These are phyloP conservation scores for Microtus agrestis DNA, from an alignment of 2,797 vertebrate genomes.

Conservation along the genomic window DNA sequence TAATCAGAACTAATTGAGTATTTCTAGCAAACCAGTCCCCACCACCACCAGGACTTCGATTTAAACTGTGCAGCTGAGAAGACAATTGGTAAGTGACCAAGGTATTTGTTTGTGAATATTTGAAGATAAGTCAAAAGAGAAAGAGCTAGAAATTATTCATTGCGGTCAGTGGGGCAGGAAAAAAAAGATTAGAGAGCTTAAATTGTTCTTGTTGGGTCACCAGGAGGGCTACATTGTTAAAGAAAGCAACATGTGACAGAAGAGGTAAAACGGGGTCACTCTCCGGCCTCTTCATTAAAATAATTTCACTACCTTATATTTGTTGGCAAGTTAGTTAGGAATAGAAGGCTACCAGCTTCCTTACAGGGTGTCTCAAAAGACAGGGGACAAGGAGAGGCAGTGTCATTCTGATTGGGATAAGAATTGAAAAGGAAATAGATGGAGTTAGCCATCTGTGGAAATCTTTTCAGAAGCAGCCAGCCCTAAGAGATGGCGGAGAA, in stretches of 20 bases:
- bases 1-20: slow-evolving; percentile 65
- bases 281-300: slow-evolving; percentile 66
- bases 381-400: slow-evolving; percentile 70
- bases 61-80: slow-evolving; percentile 63
- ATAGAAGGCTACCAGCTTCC: slow-evolving; percentile 46
- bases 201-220: slow-evolving; percentile 58
- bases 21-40: slow-evolving; percentile 54
- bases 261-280: slow-evolving; percentile 61
- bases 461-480: slow-evolving; percentile 79
- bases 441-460: slow-evolving; percentile 80
- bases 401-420: slow-evolving; percentile 72
- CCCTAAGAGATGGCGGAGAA: slow-evolving; percentile 74
- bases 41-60: slow-evolving; percentile 19
- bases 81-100: slow-evolving; percentile 59
- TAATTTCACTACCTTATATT: slow-evolving; percentile 52
- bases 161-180: slow-evolving; percentile 68
- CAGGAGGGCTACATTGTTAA: slow-evolving; percentile 41
- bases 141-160: slow-evolving; percentile 72
- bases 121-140: slow-evolving; percentile 62
- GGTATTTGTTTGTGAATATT: slow-evolving; percentile 72
- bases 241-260: slow-evolving; percentile 62
- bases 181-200: slow-evolving; percentile 72
- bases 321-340: slow-evolving; percentile 48
- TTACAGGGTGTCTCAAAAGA: slow-evolving; percentile 60
- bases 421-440: slow-evolving; percentile 79